phyloP scores from a whole-genome alignment of 2,113 vertebrate species.

The Nycticorax nycticorax region DNA sequence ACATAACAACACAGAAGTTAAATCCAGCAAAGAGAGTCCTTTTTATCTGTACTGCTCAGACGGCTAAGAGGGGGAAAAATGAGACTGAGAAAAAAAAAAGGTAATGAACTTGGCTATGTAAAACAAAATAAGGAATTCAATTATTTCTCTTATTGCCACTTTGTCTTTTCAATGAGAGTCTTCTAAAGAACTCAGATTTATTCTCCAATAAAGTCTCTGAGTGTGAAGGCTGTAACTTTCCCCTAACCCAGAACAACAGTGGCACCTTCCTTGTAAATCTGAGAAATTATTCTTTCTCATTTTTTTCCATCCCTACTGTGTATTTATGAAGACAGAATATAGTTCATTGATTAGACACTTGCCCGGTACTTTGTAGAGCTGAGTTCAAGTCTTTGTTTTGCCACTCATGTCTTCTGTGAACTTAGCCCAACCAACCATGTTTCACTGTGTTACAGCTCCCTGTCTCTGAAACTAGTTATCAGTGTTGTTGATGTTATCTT shows the following conservation, averaged over 20 bases:
- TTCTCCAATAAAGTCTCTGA: neutral
- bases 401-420: neutral
- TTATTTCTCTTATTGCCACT: conserved; percentile 28
- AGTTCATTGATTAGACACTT: neutral
- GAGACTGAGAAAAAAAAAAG: conserved; percentile 8
- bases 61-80: neutral
- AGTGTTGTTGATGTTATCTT: neutral
- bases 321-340: neutral
- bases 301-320: neutral
- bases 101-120: conserved; percentile 74
- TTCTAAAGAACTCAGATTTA: conserved; percentile 17
- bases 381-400: neutral
- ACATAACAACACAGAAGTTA: conserved; percentile 78
- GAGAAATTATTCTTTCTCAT: neutral
- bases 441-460: no score
- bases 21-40: conserved; percentile 76
- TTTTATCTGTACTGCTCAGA: conserved; percentile 79
- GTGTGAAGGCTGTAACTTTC: neutral
- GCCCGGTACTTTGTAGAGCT: neutral
- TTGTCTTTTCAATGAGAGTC: conserved; percentile 18
- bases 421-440: neutral
- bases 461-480: neutral
- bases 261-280: neutral
- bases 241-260: neutral
- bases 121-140: conserved; percentile 73